phyloP scores from a whole-genome alignment of 2,113 vertebrate genomes.

The Cephalopterus ornatus region DNA sequence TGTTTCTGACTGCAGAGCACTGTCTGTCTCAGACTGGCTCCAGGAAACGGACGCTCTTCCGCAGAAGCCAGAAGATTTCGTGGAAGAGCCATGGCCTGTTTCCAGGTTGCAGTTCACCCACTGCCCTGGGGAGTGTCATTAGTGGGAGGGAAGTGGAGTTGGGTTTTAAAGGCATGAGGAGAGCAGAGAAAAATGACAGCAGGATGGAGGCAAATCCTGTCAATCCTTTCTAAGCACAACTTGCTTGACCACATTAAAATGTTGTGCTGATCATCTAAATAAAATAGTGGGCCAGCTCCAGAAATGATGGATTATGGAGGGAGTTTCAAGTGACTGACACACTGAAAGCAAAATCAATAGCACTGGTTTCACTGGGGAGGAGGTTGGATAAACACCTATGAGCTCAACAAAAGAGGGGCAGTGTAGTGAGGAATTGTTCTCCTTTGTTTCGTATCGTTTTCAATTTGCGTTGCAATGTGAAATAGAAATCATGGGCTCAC shows the following conservation, averaged over 20 bases:
- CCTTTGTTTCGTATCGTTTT: neutral
- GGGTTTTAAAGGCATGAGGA: neutral
- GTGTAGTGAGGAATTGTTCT: neutral
- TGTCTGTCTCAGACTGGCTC: slow-evolving; percentile 33
- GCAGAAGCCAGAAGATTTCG: neutral
- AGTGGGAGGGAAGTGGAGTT: neutral
- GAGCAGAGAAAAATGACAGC: neutral
- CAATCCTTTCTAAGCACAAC: neutral
- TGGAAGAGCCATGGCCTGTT: neutral
- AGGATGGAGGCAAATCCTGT: neutral
- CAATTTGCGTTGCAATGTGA: neutral
- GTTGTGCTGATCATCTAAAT: neutral
- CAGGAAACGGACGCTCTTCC: slow-evolving; percentile 17
- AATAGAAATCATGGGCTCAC: neutral
- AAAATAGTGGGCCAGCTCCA: neutral
- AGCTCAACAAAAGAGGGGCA: neutral
- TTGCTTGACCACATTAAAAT: neutral
- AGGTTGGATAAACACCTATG: neutral
- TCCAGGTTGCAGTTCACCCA: slow-evolving; percentile 37
- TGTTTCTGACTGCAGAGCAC: neutral
- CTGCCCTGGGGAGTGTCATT: neutral
- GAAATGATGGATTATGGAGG: neutral
- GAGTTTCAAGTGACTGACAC: neutral
- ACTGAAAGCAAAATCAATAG: neutral
- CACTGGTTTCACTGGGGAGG: neutral